Base-by-base conservation (phyloP, 2,888 invertebrate species). In the Troilus luridus region DNA sequence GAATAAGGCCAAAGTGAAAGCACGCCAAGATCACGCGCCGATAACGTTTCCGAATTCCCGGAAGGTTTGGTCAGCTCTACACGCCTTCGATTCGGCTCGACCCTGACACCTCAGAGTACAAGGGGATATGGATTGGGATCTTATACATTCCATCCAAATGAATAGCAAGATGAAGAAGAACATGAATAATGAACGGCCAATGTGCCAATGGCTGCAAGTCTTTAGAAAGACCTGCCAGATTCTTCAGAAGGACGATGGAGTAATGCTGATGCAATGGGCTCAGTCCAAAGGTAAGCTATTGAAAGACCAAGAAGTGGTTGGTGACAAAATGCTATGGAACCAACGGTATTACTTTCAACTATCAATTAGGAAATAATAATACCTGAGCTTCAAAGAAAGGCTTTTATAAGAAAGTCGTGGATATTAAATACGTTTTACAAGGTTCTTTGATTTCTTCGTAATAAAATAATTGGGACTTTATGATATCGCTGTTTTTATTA, bases 221-320 rank as follows among this genome's bases (percentile, higher is more conserved):
- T 41, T 77, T 77, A 77, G 72, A 77, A 77, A 77, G 72, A 77
- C 27, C 72, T 77, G 72, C 72, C 27, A 77, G 72, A 77, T 77
- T 77, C 72, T 77, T 77, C 72, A 77, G 72, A 77, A 77, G 72
- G 72, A 77, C 72, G 72, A 41, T 77, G 72, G 41, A 77, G 72
- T 41, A 77, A 77, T 17, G 72, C 19, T 77, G 72, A 77, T 77
- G 72, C 72, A 77, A 77, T 19, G 72, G 72, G 27, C 72, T 41
- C 72, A 77, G 72, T 41, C 72, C 72, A 77, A 77, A 77, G 72
- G 72, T 77, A 41, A 41, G 72, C 72, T 19, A 77, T 77, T 77
- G 27, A 77, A 41, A 77, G 72, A 77, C 72, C 72, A 77, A 41
- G 27, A 77, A 77, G 72, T 77, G 72, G 72, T 77, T 19, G 41